Conservation (phyloP, 2,113 vertebrate genomes). For the Leptodactylus fuscus region DNA sequence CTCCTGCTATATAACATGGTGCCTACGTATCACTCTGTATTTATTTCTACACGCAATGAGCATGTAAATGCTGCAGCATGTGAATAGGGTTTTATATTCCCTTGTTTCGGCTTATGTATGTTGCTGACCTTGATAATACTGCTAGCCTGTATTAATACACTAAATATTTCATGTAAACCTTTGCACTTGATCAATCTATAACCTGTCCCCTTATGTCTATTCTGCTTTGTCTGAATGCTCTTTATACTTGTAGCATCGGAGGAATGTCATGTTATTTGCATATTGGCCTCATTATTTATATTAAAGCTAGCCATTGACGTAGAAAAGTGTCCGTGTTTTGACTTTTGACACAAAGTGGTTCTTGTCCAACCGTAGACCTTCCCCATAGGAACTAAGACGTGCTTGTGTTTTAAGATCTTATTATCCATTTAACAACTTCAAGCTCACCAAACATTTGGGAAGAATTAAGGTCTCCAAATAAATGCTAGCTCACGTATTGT, state of each 20-base stretch:
- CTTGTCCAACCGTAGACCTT: slow-evolving; percentile 24
- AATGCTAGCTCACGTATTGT: slow-evolving; percentile 17
- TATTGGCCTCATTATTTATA: slow-evolving; percentile 30
- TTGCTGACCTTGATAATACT: too few species aligned
- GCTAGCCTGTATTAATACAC: too few species aligned
- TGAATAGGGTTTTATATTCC: too few species aligned
- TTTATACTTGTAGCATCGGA: neutral
- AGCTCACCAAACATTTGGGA: neutral
- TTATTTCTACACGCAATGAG: too few species aligned
- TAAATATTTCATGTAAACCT: neutral
- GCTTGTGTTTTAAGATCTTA: slow-evolving; percentile 26
- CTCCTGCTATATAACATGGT: too few species aligned
- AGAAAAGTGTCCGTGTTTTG: slow-evolving; percentile 41
- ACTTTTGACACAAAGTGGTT: slow-evolving; percentile 34
- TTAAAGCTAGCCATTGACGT: slow-evolving; percentile 13
- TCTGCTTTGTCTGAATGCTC: neutral
- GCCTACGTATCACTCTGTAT: too few species aligned
- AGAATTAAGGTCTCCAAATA: slow-evolving; percentile 14
- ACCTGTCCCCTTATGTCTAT: neutral
- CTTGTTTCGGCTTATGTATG: too few species aligned
- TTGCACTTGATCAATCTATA: neutral
- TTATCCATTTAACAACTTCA: slow-evolving; percentile 19
- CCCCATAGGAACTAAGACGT: neutral
- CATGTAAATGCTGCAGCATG: too few species aligned
- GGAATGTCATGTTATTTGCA: slow-evolving; percentile 39